Base-by-base conservation (phyloP, 2,888 invertebrate genomes). In the Agriopis aurantiaria region DNA sequence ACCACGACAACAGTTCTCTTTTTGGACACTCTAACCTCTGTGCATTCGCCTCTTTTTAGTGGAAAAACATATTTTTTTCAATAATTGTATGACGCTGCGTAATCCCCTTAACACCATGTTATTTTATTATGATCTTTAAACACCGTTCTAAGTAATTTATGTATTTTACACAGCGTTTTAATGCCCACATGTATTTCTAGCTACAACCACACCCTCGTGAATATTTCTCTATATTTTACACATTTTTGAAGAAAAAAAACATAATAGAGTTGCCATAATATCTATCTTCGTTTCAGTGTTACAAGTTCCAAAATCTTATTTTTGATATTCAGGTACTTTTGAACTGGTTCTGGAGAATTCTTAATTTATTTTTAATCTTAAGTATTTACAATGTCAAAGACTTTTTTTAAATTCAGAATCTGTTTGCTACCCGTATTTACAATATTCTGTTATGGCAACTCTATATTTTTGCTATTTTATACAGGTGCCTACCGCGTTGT, bases 401-500 rank as follows among this genome's bases (percentile, higher is more conserved):
- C 46, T 23, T 58, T 60, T 61, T 51, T 60, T 43, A 1, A 49
- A 53, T 58, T 63, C 55, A 55, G 53, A 51, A 59, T 48, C 12
- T 52, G 55, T 49, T 51, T 59, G 64, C 63, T 66, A 69, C 56
- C 59, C 49, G 66, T 72, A 72, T 67, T 67, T 64, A 66, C 66
- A 66, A 68, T 71, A 62, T 70, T 65, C n/a, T 10, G 58, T 60
- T 76, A 76, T 80, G 80, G 78, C 78, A 80, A 79, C 76, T 77
- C 78, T 76, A 74, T 53, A 61, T 65, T 70, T 68, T 67, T 73
- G 58, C 66, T 67, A 70, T 58, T 65, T 64, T 71, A 64, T 60
- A 68, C 55, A 63, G 43, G 61, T 59, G 67, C 63, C 61, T 66
- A 46, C 45, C 48, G 55, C 40, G 43, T 65, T 57, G 65, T 62